Base-by-base conservation (phyloP, 2,888 invertebrate genomes). In the Lacanobia oleracea region DNA sequence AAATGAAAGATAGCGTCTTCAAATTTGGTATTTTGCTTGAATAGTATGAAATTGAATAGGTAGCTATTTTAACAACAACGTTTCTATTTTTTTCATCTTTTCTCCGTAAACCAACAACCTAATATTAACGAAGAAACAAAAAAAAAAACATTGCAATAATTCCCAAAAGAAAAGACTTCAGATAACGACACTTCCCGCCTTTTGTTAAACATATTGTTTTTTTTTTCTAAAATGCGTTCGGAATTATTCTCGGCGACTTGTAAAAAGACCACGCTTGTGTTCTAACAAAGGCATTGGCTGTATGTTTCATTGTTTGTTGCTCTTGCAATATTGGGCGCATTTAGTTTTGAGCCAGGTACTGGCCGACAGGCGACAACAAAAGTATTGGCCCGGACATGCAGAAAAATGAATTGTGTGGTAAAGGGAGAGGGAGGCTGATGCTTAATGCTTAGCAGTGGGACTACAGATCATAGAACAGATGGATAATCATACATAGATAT, bases 201-300 rank as follows among this genome's bases (percentile, higher is more conserved):
- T 62, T 77, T 62, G 48, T 50, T 1, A 37, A 23, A 56, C 45
- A 63, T 43, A 51, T 23, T 21, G 12, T 53, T 40, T 50, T 48
- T 62, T n/a, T 60, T 51, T 60, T 43, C 9, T 21, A 57, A 57
- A 50, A 37, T 0, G 27, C 14, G 0, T 75, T 66, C 16, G 10
- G 65, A 48, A 16, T 72, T 27, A 10, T 59, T 53, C 21, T 21
- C 10, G 37, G 21, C 7, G 37, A 18, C 5, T 48, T 23, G 23
- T 59, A 76, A 77, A 75, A 75, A 60, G 1, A 62, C 63, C 59
- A 60, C 16, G 63, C 43, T 63, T 10, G 3, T 12, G 16, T 54
- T 2, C 6, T 18, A 23, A 50, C 23, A 56, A 57, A 57, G 27
- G 40, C 6, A 27, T 8, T 65, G 21, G 8, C 14, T 59, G 12